These are phyloP conservation scores for Herpetotheres cachinnans DNA, from an alignment of 2,113 vertebrate genomes.

Conservation along the genomic window DNA sequence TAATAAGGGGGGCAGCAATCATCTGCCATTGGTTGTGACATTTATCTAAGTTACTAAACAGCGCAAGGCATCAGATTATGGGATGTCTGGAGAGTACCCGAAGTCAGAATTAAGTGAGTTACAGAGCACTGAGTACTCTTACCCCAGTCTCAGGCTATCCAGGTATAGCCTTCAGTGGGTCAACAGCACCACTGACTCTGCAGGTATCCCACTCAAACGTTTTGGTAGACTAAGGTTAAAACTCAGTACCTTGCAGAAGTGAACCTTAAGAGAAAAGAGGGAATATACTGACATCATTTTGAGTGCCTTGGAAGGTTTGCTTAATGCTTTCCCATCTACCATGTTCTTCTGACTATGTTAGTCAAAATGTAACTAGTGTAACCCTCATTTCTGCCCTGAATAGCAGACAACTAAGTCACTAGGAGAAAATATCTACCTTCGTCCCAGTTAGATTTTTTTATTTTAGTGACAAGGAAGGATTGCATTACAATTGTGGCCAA, in stretches of 20 bases:
- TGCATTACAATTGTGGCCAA: background rate
- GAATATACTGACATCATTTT: background rate
- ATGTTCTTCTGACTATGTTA: fast-evolving
- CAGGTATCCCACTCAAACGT: background rate
- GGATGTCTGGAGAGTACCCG: background rate
- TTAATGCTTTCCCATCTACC: background rate
- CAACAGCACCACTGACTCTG: background rate
- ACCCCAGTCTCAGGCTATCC: background rate
- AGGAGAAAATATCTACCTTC: background rate
- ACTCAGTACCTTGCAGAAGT: background rate
- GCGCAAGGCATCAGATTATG: background rate
- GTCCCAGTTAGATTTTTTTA: background rate
- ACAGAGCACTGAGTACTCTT: background rate
- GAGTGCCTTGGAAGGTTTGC: background rate
- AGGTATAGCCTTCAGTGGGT: background rate
- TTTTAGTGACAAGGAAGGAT: background rate
- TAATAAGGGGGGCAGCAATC: background rate
- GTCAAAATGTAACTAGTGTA: fast-evolving
- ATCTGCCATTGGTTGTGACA: background rate
- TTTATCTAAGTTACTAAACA: background rate
- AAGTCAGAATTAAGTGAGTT: background rate
- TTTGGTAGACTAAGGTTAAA: background rate
- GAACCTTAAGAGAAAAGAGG: background rate
- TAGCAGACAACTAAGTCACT: background rate
- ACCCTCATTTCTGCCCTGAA: background rate